phyloP scores from a whole-genome alignment of 2,888 invertebrate genomes.

The Pristionchus entomophagus region DNA sequence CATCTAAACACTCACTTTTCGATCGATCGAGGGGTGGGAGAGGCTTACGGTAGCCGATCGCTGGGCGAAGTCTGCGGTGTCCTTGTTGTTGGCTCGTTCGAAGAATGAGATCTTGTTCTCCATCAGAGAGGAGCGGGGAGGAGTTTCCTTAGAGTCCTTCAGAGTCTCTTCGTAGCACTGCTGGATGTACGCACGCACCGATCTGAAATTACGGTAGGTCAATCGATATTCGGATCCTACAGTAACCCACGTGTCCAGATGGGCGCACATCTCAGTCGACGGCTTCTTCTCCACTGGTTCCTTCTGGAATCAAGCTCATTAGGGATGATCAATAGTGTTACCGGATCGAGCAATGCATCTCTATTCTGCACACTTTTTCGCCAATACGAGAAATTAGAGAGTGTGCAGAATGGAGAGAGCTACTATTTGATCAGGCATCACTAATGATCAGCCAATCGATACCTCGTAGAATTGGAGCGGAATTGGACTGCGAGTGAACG shows the following conservation, averaged over 20 bases:
- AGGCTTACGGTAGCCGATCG: background rate
- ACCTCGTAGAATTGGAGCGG: background rate
- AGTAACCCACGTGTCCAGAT: conserved; percentile 2
- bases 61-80: background rate
- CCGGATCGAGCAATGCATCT: too few species aligned
- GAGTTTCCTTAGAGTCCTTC: conserved; percentile 4
- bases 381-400: too few species aligned
- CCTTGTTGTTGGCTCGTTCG: background rate
- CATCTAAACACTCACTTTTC: background rate
- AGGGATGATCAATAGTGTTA: too few species aligned
- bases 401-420: background rate
- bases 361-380: too few species aligned
- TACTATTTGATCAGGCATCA: too few species aligned
- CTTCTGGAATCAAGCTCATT: too few species aligned
- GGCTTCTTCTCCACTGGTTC: background rate
- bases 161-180: conserved; percentile 9
- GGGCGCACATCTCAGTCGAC: background rate
- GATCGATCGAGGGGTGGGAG: background rate
- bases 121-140: background rate
- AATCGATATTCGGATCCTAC: background rate
- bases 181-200: conserved; percentile 42
- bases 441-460: background rate
- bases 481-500: background rate
- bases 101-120: conserved; percentile 42
- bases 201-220: background rate